Evolutionary conservation across 2,113 vertebrate genomes (phyloP).

Genomic region (Ageneiosus marmoratus): DNA sequence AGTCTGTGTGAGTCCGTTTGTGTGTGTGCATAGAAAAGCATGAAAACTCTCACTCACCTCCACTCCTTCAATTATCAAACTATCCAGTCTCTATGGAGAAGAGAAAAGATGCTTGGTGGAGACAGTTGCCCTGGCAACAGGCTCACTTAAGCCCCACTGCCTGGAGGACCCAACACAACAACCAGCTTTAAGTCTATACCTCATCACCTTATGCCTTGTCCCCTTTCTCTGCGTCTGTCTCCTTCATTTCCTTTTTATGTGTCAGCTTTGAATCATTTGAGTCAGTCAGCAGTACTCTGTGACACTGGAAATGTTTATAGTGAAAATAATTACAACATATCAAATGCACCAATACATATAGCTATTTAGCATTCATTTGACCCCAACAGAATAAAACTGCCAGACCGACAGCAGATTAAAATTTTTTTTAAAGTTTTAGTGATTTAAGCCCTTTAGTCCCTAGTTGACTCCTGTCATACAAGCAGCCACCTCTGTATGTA

Average conservation of each 20-base stretch:
- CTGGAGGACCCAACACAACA: constrained; percentile 57
- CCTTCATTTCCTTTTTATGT: not conserved
- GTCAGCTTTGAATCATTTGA: not conserved
- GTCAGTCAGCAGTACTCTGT: not conserved
- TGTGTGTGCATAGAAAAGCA: constrained; percentile 34
- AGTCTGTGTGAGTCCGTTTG: constrained; percentile 8
- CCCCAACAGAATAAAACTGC: not conserved
- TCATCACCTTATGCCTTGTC: constrained; percentile 15
- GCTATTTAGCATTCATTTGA: too few species aligned
- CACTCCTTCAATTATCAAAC: constrained; percentile 72
- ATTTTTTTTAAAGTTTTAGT: too few species aligned
- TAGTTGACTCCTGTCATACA: too few species aligned
- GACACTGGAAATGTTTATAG: not conserved
- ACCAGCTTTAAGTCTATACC: constrained; percentile 51
- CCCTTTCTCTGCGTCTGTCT: not conserved
- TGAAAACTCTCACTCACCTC: constrained; percentile 56
- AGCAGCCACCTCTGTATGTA: too few species aligned
- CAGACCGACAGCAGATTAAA: not conserved
- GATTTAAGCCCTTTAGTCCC: too few species aligned
- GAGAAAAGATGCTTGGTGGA: constrained; percentile 60
- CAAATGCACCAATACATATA: not conserved
- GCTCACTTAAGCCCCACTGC: constrained; percentile 61
- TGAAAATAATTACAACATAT: not conserved
- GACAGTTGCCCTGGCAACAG: constrained; percentile 72
- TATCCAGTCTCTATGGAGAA: constrained; percentile 69